Evolutionary conservation across 1,140 invertebrate genomes (phyloP).

Genomic region (Manduca sexta): DNA sequence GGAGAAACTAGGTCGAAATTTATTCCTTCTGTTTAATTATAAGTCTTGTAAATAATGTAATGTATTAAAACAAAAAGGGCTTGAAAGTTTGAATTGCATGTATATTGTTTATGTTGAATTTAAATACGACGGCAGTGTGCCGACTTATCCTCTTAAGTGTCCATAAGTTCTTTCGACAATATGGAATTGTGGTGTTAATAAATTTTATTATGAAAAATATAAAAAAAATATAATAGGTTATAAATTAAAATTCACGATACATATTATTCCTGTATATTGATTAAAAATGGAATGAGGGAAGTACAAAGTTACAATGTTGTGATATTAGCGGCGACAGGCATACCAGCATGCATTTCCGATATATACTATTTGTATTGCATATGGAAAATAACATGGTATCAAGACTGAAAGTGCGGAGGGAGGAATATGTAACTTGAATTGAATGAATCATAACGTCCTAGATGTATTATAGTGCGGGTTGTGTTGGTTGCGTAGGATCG

Average conservation of each 20-base stretch:
- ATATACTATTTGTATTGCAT: slow-evolving; percentile 7
- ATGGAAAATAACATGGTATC: slow-evolving; percentile 6
- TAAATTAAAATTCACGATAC: slow-evolving; percentile 30
- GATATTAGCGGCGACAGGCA: slow-evolving; percentile 19
- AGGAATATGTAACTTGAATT: slow-evolving; percentile 36
- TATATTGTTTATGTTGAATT: too few species aligned
- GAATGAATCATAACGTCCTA: slow-evolving; percentile 5
- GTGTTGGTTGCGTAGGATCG: slow-evolving; percentile 12
- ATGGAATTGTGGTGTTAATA: slow-evolving; percentile 51
- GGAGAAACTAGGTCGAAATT: too few species aligned
- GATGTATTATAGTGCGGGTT: neutral
- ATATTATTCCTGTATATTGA: slow-evolving; percentile 29
- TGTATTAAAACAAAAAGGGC: too few species aligned
- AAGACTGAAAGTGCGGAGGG: slow-evolving; percentile 9
- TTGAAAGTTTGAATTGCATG: too few species aligned
- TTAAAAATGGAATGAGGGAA: slow-evolving; percentile 31
- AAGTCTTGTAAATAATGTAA: too few species aligned
- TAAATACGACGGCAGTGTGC: too few species aligned
- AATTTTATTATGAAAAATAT: slow-evolving; percentile 38
- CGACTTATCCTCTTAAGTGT: too few species aligned
- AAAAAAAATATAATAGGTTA: slow-evolving; percentile 34
- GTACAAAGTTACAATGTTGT: slow-evolving; percentile 44
- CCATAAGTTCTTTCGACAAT: slow-evolving; percentile 26
- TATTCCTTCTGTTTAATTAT: too few species aligned
- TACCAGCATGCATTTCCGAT: slow-evolving; percentile 20